Evolutionary conservation across 2,888 invertebrate genomes (phyloP).

Genomic region (Drosophila fulvimacula): DNA sequence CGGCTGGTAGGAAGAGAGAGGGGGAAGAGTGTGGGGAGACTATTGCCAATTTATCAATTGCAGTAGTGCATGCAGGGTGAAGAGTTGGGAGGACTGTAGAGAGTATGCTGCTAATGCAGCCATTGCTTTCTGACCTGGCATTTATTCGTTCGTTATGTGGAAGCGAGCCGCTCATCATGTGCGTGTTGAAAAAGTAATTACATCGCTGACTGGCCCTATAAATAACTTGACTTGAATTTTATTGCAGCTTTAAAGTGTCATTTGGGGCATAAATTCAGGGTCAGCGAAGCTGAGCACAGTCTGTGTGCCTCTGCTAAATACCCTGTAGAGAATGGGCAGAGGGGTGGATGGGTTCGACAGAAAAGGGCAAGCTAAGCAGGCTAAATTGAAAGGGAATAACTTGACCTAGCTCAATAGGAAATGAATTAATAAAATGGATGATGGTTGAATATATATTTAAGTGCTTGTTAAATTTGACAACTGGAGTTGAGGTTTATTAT

Average conservation of each 20-base stretch:
- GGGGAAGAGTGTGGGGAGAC: background rate
- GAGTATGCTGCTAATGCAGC: conserved; percentile 64
- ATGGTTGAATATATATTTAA: background rate
- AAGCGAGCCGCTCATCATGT: conserved; percentile 45
- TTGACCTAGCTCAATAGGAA: too few relatives aligned
- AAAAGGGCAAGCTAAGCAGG: too few relatives aligned
- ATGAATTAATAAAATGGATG: too few relatives aligned
- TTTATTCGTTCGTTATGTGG: background rate
- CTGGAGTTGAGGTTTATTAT: background rate
- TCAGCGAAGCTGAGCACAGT: conserved; percentile 2
- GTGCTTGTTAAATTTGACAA: background rate
- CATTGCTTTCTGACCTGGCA: conserved; percentile 64
- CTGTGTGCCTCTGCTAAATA: conserved; percentile 4
- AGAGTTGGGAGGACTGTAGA: conserved; percentile 3
- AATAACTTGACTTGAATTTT: conserved; percentile 73
- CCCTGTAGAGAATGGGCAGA: conserved; percentile 22
- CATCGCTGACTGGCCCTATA: conserved; percentile 73
- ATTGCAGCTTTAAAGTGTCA: conserved; percentile 80
- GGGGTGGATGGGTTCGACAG: background rate
- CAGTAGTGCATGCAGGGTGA: conserved; percentile 3
- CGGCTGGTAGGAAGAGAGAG: conserved; percentile 1
- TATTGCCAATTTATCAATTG: conserved; percentile 20
- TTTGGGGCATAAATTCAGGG: conserved; percentile 68
- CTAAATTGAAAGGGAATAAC: too few relatives aligned
- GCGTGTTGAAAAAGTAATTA: conserved; percentile 79